phyloP scores from a whole-genome alignment of 2,888 invertebrate species.

The Parochlus steinenii region DNA sequence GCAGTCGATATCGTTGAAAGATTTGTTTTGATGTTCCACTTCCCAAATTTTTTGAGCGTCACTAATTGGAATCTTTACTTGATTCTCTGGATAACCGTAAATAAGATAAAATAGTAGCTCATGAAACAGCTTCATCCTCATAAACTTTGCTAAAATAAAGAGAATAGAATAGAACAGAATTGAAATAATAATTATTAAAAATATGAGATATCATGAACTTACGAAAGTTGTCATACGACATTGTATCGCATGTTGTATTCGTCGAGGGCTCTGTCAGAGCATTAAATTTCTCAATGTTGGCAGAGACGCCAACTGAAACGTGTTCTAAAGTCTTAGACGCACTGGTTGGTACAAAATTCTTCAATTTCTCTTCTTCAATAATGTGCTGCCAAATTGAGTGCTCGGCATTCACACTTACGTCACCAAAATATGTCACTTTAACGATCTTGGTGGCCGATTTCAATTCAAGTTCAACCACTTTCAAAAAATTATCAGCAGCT shows the following conservation, averaged over 20 bases:
- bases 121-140: constrained; percentile 47
- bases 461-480: constrained; percentile 34
- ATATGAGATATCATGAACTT: no score
- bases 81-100: constrained; percentile 35
- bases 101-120: constrained; percentile 52
- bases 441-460: constrained; percentile 30
- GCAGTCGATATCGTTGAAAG: constrained; percentile 26
- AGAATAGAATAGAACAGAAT: no score
- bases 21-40: constrained; percentile 22
- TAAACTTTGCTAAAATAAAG: no score
- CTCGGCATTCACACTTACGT: constrained; percentile 31
- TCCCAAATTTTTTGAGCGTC: constrained; percentile 20
- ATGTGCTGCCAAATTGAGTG: constrained; percentile 37
- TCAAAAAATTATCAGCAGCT: constrained; percentile 37
- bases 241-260: neutral
- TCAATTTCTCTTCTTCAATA: constrained; percentile 44
- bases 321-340: neutral
- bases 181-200: no score
- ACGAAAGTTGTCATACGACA: no score
- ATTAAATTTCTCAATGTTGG: neutral
- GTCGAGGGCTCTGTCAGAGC: neutral
- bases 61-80: constrained; percentile 15
- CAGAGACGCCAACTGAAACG: neutral
- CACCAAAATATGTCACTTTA: constrained; percentile 35
- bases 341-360: constrained; percentile 26